A percentile compares a stretch with the other conserved stretches of the same genome.
Conservation (phyloP, 1,140 invertebrate species). For the Homarus americanus region DNA sequence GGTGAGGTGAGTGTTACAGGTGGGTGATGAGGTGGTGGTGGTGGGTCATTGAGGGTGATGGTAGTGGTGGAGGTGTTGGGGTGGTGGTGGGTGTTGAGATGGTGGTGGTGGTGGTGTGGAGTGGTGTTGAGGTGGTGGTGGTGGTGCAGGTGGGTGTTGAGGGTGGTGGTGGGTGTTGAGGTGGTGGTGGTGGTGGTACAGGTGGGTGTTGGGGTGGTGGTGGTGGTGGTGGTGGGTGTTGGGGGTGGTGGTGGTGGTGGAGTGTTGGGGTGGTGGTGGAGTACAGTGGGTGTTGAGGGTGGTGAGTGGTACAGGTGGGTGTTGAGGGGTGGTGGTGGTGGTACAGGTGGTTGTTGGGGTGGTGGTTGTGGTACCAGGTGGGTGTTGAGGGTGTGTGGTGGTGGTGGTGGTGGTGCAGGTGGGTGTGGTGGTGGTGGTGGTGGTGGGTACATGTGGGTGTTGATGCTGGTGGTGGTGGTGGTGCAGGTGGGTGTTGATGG, state of each 20-base stretch:
- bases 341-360: not conserved
- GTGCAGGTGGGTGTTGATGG: too few relatives aligned
- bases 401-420: not conserved
- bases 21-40: not conserved
- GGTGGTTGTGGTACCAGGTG: not conserved
- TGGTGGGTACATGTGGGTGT: not conserved
- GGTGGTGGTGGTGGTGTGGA: not conserved
- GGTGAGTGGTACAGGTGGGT: too few relatives aligned
- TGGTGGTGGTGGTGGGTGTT: constrained; percentile 16
- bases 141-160: not conserved
- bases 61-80: not conserved
- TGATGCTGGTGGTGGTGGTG: not conserved
- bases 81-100: not conserved
- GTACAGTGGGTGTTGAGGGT: not conserved
- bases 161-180: too few relatives aligned
- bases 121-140: not conserved
- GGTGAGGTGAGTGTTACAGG: not conserved
- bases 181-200: not conserved
- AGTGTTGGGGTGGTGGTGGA: not conserved
- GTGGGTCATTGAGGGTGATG: not conserved
- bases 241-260: not conserved
- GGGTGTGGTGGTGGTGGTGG: constrained; percentile 1
- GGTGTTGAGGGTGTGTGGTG: not conserved
- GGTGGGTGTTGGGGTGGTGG: not conserved
- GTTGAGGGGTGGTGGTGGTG: not conserved